These are phyloP conservation scores for Blastomussa wellsi DNA, from an alignment of 92 coral and sea anemone genomes.

Conservation along the genomic window DNA sequence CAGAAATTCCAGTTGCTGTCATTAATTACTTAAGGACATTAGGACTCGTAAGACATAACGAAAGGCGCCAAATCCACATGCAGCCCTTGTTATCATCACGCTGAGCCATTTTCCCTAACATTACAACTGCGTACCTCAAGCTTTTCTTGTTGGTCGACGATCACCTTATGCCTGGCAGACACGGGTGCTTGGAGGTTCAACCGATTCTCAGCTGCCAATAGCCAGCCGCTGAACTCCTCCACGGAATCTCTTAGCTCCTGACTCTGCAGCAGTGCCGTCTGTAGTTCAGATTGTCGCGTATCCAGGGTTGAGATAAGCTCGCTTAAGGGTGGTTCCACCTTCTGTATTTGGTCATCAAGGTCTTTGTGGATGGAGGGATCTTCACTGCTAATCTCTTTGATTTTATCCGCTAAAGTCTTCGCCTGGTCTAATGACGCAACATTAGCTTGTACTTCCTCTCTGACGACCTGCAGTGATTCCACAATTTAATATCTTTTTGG, in stretches of 20 bases:
- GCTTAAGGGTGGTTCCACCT: slow-evolving; percentile 69
- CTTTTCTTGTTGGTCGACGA: slow-evolving; percentile 83
- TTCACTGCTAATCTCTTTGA: slow-evolving; percentile 76
- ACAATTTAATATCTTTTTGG: background rate
- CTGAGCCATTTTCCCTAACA: background rate
- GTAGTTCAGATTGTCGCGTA: slow-evolving; percentile 78
- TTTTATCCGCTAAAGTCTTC: slow-evolving; percentile 70
- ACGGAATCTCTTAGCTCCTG: slow-evolving; percentile 84
- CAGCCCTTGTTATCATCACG: background rate
- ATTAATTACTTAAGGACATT: no score
- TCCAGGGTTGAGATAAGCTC: slow-evolving; percentile 71
- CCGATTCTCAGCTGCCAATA: slow-evolving; percentile 77
- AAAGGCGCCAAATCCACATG: background rate
- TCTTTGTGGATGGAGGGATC: slow-evolving; percentile 72
- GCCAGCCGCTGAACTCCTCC: slow-evolving; percentile 86
- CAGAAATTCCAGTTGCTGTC: no score
- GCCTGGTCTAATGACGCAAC: slow-evolving; percentile 80
- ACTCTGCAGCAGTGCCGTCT: slow-evolving; percentile 77
- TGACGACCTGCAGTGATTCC: slow-evolving; percentile 62
- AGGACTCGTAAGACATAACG: background rate
- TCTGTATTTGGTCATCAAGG: slow-evolving; percentile 68
- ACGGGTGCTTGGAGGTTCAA: slow-evolving; percentile 84
- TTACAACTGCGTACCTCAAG: slow-evolving; percentile 63
- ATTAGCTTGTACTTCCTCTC: slow-evolving; percentile 78
- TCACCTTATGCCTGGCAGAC: slow-evolving; percentile 85